Base-by-base conservation (phyloP, 2,113 vertebrate species). In the Mixornis gularis region DNA sequence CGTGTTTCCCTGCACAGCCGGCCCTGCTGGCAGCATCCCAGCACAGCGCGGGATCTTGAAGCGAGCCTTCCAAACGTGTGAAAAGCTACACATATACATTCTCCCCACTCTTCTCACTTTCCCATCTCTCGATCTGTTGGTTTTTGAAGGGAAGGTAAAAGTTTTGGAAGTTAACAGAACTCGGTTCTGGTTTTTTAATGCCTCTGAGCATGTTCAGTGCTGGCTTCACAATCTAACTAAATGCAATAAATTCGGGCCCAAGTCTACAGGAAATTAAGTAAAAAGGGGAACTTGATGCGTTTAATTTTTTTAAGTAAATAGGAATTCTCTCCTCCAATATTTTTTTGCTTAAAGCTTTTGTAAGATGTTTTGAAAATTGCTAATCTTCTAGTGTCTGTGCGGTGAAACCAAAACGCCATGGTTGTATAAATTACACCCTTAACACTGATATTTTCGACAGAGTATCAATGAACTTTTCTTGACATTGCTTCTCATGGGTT, bases 151-250 rank as follows among this genome's bases (percentile, higher is more conserved):
- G 68, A 62, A 65, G 38, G 38, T 21, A 59, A 9, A 73, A 92
- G 78, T 91, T 94, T 53, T 17, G 32, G 26, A 63, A 81, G 78
- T 89, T 78, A 7, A 9, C n/a, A 48, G 68, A 69, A 29, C 18
- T 82, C 32, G 7, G 20, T 56, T 27, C 13, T 2, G 4, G 55
- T 52, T 29, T 3, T 17, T 30, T 49, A 51, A 11, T 52, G 84
- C 8, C 11, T 60, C 40, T 52, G 4, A 44, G 30, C 1, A 0
- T 15, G 32, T 51, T 48, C 40, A 5, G 3, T 0, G 2, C 34
- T 41, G 34, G 16, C 56, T 64, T 34, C 27, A 0, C 48, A 18
- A 26, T 34, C 20, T 12, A 13, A 46, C 21, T 32, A 36, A 36
- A 36, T 36, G 60, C 26, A 4, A 4, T 41, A 7, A 40, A 60